Evolutionary conservation across 2,888 invertebrate genomes (phyloP).

Genomic region (Thysanoteuthis rhombus): DNA sequence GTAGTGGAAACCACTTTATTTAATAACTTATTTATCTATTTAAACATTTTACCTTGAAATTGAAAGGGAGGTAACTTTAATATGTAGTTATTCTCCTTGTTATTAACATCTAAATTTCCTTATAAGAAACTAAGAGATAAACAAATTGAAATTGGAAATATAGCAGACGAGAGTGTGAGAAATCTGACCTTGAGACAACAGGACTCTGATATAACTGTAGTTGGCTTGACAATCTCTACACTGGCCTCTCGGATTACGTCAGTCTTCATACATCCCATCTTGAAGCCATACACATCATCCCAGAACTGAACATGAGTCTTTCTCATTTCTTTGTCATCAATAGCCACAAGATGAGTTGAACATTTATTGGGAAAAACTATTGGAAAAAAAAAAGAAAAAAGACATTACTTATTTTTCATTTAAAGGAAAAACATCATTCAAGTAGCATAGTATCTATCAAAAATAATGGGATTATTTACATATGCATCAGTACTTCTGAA

Average conservation of each 20-base stretch:
- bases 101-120: too few relatives aligned
- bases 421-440: neutral
- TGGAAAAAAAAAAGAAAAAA: constrained; percentile 35
- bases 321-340: constrained; percentile 77
- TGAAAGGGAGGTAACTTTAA: too few relatives aligned
- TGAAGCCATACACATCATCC: constrained; percentile 92
- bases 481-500: too few relatives aligned
- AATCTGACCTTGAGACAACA: constrained; percentile 69
- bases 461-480: too few relatives aligned
- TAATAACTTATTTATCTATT: too few relatives aligned
- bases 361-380: constrained; percentile 85
- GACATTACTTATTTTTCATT: neutral
- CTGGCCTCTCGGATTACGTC: constrained; percentile 84
- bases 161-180: too few relatives aligned
- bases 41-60: too few relatives aligned
- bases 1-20: too few relatives aligned
- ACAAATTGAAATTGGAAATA: neutral
- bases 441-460: too few relatives aligned
- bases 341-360: constrained; percentile 82
- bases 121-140: too few relatives aligned
- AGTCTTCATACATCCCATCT: constrained; percentile 89
- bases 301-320: constrained; percentile 77
- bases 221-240: constrained; percentile 76
- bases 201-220: constrained; percentile 77
- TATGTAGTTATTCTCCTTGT: too few relatives aligned